phyloP scores from a whole-genome alignment of 1,140 invertebrate genomes.

The Macrotrachela quadricornifera region DNA sequence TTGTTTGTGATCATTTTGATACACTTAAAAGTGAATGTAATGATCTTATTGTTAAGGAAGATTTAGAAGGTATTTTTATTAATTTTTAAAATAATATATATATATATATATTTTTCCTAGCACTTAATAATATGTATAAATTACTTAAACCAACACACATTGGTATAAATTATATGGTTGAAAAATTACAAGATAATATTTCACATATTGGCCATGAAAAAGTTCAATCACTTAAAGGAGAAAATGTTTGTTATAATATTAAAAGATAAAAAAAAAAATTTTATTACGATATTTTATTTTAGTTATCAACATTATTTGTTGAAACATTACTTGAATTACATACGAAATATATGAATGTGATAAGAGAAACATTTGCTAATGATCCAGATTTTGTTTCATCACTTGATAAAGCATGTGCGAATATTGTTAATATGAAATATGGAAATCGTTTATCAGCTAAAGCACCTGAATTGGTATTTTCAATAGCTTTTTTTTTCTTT shows the following conservation, averaged over 20 bases:
- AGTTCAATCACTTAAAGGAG: slow-evolving; percentile 47
- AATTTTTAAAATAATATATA: too few species aligned
- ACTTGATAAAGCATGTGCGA: slow-evolving; percentile 50
- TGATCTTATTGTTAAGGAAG: slow-evolving; percentile 42
- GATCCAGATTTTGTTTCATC: slow-evolving; percentile 81
- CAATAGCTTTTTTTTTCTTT: too few species aligned
- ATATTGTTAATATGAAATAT: slow-evolving; percentile 53
- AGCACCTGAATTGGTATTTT: slow-evolving; percentile 55
- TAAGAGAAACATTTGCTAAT: slow-evolving; percentile 54
- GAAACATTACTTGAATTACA: slow-evolving; percentile 74
- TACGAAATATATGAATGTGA: slow-evolving; percentile 60
- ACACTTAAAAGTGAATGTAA: slow-evolving; percentile 66
- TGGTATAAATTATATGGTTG: slow-evolving; percentile 52
- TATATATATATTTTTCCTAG: slow-evolving; percentile 20
- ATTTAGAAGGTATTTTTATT: too few species aligned
- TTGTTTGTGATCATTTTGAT: slow-evolving; percentile 63
- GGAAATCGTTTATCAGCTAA: slow-evolving; percentile 47
- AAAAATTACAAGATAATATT: slow-evolving; percentile 68
- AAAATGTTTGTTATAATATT: slow-evolving; percentile 39
- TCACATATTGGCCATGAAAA: slow-evolving; percentile 47
- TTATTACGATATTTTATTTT: slow-evolving; percentile 20
- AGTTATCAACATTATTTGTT: slow-evolving; percentile 47
- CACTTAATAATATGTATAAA: slow-evolving; percentile 70
- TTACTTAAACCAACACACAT: slow-evolving; percentile 57
- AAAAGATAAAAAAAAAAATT: slow-evolving; percentile 8